phyloP scores from a whole-genome alignment of 2,888 invertebrate genomes.

The Dicyrtomina minuta region DNA sequence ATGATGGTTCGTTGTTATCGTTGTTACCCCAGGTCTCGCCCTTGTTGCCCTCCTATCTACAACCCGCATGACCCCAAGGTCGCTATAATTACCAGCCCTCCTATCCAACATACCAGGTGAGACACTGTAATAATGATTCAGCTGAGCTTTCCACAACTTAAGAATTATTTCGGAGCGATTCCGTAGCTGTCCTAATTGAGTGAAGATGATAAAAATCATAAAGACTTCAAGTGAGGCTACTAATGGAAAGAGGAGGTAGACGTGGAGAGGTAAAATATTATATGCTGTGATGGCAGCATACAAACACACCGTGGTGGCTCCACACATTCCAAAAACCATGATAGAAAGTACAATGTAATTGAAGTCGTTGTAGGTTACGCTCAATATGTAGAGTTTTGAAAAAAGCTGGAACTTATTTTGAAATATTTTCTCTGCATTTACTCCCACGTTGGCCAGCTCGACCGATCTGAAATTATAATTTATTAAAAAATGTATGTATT shows the following conservation, averaged over 20 bases:
- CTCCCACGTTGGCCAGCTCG: too few species aligned
- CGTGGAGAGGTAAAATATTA: background rate
- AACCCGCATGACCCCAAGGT: background rate
- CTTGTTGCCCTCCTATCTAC: background rate
- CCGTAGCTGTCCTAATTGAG: constrained; percentile 6
- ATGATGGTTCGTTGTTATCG: too few species aligned
- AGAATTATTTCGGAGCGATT: background rate
- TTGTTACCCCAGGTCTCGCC: too few species aligned
- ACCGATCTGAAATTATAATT: background rate
- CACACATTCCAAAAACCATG: constrained; percentile 8
- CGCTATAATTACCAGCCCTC: background rate
- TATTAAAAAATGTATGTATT: too few species aligned
- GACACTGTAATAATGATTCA: background rate
- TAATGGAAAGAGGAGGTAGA: constrained; percentile 1
- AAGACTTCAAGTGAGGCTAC: background rate
- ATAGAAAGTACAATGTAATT: background rate
- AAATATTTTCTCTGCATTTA: background rate
- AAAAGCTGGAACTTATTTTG: background rate
- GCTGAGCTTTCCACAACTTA: background rate
- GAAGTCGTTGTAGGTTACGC: background rate
- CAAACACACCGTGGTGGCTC: constrained; percentile 1
- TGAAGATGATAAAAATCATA: constrained; percentile 12
- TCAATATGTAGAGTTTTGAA: background rate
- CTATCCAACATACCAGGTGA: background rate
- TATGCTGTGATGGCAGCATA: background rate